These are phyloP conservation scores for Drosophila erecta DNA, from an alignment of 1,140 invertebrate species.

Conservation along the genomic window DNA sequence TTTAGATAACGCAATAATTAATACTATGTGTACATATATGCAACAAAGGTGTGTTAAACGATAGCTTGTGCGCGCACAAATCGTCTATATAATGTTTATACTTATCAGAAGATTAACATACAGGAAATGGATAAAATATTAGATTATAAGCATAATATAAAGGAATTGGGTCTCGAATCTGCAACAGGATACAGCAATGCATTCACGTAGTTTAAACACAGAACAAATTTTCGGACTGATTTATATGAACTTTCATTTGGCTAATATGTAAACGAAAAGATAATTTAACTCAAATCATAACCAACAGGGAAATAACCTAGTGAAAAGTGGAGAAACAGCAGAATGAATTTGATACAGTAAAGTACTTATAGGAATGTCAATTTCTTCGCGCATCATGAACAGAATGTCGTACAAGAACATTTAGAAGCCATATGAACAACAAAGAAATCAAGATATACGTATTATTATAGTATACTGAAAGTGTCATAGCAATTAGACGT, in stretches of 20 bases:
- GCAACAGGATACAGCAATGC: constrained; percentile 11
- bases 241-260: constrained; percentile 30
- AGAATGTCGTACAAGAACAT: constrained; percentile 35
- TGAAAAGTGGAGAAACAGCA: constrained; percentile 19
- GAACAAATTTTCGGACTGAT: constrained; percentile 45
- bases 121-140: constrained; percentile 43
- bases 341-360: constrained; percentile 46
- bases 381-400: constrained; percentile 51
- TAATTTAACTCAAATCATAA: constrained; percentile 26
- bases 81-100: constrained; percentile 20
- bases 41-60: not conserved
- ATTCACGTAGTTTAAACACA: constrained; percentile 26
- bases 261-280: constrained; percentile 13
- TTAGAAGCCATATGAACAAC: constrained; percentile 57
- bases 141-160: constrained; percentile 13
- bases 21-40: constrained; percentile 25
- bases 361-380: constrained; percentile 53
- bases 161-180: constrained; percentile 37
- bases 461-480: constrained; percentile 52
- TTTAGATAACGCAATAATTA: constrained; percentile 47
- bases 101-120: constrained; percentile 42
- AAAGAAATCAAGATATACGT: constrained; percentile 51
- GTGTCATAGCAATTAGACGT: constrained; percentile 55
- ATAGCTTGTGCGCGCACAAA: constrained; percentile 4
- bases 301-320: constrained; percentile 21